Evolutionary conservation across 1,140 invertebrate species (phyloP).

Genomic region (Solen grandis): DNA sequence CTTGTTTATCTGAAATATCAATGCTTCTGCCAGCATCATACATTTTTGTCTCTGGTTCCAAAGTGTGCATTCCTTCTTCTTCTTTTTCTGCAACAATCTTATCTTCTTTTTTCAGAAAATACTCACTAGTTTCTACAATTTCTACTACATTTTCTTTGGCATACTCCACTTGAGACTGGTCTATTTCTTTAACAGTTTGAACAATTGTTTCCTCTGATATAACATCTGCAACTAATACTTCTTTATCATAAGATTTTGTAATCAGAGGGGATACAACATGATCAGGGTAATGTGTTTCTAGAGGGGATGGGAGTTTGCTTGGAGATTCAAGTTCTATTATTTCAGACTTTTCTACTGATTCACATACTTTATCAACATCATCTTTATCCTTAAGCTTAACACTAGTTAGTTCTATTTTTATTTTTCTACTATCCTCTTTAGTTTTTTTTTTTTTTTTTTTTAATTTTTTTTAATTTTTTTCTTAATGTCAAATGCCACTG

Average conservation of each 20-base stretch:
- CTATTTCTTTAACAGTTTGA: background rate
- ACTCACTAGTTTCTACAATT: background rate
- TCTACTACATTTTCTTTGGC: background rate
- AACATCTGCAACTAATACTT: background rate
- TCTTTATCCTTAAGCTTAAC: background rate
- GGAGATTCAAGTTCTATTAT: conserved; percentile 39
- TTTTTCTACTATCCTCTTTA: conserved; percentile 9
- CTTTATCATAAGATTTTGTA: conserved; percentile 10
- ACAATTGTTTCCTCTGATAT: background rate
- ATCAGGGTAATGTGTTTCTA: conserved; percentile 35
- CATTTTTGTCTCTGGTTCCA: conserved; percentile 1
- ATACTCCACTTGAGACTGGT: background rate
- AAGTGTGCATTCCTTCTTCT: background rate
- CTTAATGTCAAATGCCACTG: background rate
- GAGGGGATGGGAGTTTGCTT: conserved; percentile 24
- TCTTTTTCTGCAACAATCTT: background rate
- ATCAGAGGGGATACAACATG: too few relatives aligned
- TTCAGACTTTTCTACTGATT: conserved; percentile 40
- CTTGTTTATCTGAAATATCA: too few relatives aligned
- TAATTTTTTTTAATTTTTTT: background rate
- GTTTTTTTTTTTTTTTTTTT: conserved; percentile 21
- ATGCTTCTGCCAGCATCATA: too few relatives aligned
- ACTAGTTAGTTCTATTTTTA: background rate
- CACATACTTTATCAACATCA: conserved; percentile 33
- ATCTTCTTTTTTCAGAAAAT: background rate